phyloP scores from a whole-genome alignment of 1,140 invertebrate genomes.

The Eumeta japonica region DNA sequence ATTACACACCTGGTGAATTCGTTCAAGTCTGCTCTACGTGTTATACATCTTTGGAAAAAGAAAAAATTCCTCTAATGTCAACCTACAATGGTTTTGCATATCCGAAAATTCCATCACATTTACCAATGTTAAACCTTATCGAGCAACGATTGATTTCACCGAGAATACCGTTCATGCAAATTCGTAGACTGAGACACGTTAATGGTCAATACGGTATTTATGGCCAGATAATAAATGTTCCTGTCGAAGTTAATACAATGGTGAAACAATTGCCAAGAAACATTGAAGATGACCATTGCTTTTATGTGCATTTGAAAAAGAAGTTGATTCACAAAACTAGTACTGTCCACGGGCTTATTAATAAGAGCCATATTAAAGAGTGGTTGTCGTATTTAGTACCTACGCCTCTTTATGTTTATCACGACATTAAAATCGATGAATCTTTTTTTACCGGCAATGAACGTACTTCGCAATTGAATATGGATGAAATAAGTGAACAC shows the following conservation, averaged over 20 bases:
- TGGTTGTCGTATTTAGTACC: not conserved
- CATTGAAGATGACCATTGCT: slow-evolving; percentile 19
- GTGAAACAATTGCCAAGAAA: slow-evolving; percentile 19
- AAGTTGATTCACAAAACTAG: slow-evolving; percentile 23
- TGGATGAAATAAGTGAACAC: too few species aligned
- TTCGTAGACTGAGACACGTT: slow-evolving; percentile 22
- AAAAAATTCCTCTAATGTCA: not conserved
- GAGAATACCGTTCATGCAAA: slow-evolving; percentile 32
- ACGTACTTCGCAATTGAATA: too few species aligned
- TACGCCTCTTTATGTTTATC: too few species aligned
- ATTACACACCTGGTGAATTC: too few species aligned
- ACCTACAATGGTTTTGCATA: too few species aligned
- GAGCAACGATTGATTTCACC: slow-evolving; percentile 22
- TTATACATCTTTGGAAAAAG: not conserved
- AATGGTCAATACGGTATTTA: slow-evolving; percentile 20
- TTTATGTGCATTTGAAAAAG: slow-evolving; percentile 22
- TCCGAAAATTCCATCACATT: not conserved
- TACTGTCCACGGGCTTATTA: slow-evolving; percentile 9
- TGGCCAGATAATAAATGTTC: slow-evolving; percentile 28
- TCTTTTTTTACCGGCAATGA: too few species aligned
- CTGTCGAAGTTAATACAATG: slow-evolving; percentile 22
- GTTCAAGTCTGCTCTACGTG: not conserved
- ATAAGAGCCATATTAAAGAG: slow-evolving; percentile 12
- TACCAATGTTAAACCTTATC: not conserved
- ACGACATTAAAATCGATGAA: too few species aligned